Base-by-base conservation (phyloP, 2,888 invertebrate genomes). In the Athetis lepigone region DNA sequence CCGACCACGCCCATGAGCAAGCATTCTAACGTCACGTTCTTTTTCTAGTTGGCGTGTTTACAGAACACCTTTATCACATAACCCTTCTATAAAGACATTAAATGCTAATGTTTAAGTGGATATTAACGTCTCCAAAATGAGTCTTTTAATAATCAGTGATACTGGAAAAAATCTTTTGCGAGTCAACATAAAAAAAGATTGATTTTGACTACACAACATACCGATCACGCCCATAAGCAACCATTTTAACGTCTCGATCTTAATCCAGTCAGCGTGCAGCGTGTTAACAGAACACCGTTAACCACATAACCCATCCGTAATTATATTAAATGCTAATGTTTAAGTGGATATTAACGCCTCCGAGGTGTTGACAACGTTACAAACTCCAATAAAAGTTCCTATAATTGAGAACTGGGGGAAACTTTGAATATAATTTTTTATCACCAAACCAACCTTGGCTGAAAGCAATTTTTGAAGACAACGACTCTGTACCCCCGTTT, bases 401-500 rank as follows among this genome's bases (percentile, higher is more conserved):
- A 60, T 75, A 70, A 70, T 70, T 73, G 70, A 46, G 74, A 73
- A 33, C 21, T 47, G 58, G 52, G 33, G 8, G 33, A 62, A 72
- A 72, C 46, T 72, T 72, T 70, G 75, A 56, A 72, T 72, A 72
- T 72, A 49, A 72, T 75, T 72, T 72, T 72, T 72, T 72, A 72
- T 72, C 58, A 49, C 72, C 70, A 47, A 21, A 63, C 58, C 59
- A 64, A 70, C 70, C 62, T 74, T 73, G 68, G 50, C 43, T 49
- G 18, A 40, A 52, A 39, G 59, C 52, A 73, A 70, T 64, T 70
- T 75, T 73, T 60, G 65, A 63, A 52, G 75, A 52, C 71, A 74
- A 63, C 72, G 50, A 23, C 36, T 23, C 47, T 40, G 18, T 16
- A 42, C 27, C 49, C 52, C 13, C 37, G 33, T 57, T 71, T 74